phyloP scores from a whole-genome alignment of 2,888 invertebrate species.

The Girardia tigrina region DNA sequence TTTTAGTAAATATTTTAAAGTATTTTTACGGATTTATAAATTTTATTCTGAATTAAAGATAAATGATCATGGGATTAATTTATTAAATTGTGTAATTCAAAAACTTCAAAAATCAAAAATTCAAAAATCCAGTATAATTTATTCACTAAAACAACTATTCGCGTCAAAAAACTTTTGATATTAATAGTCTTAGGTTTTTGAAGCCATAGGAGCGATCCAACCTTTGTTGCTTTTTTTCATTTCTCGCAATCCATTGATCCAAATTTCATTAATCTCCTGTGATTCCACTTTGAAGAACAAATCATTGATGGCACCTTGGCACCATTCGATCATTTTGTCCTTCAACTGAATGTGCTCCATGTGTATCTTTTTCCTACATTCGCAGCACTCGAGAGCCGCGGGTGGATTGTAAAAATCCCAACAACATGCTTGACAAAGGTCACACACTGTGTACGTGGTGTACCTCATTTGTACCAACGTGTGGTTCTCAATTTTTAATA shows the following conservation, averaged over 20 bases:
- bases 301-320: constrained; percentile 32
- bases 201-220: no score
- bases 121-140: no score
- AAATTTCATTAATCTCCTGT: neutral
- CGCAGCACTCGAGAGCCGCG: constrained; percentile 33
- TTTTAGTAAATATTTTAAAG: no score
- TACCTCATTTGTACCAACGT: constrained; percentile 26
- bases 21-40: no score
- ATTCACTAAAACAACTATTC: no score
- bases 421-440: constrained; percentile 31
- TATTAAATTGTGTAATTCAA: no score
- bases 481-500: constrained; percentile 26
- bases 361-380: constrained; percentile 34
- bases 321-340: constrained; percentile 9
- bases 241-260: constrained; percentile 28
- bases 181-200: no score
- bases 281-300: constrained; percentile 24
- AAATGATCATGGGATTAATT: no score
- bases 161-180: no score
- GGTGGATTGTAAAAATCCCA: constrained; percentile 37
- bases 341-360: constrained; percentile 32
- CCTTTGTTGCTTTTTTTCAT: no score
- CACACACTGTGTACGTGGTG: constrained; percentile 33
- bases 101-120: no score
- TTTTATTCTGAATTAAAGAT: no score